Base-by-base conservation (phyloP, 2,888 invertebrate genomes). In the Caenorhabditis uteleia region DNA sequence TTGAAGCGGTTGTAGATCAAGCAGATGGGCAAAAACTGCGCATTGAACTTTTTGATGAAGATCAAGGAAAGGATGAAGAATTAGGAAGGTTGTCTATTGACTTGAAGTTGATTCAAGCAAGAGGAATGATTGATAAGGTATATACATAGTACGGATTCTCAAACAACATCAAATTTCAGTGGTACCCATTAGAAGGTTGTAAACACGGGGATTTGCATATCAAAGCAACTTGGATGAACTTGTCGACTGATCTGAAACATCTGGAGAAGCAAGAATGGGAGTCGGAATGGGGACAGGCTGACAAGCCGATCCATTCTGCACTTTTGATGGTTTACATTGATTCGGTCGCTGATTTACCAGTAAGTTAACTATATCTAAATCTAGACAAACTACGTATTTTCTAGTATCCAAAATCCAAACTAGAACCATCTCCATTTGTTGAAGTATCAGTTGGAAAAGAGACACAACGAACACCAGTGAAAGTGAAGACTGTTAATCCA, bases 201-300 rank as follows among this genome's bases (percentile, higher is more conserved):
- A 94, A 93, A 84, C 92, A 93, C 82, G 97, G 97, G 6, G 90
- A 93, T 87, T 88, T 98, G 0, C 93, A 95, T 83, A 85, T 97
- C 49, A 89, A 92, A 47, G 87, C 94, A 48, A 89, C 90, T 6
- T 98, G 97, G 97, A 88, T 94, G 74, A 88, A 89, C 53, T 87
- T 95, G 51, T 89, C 71, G 25, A 68, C 51, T n/a, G 61, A 79
- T 16, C 38, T 64, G 23, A 45, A 44, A 31, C 60, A 74, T 49
- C 43, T 75, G 33, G 67, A 74, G 34, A 61, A 68, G 36, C 66
- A 68, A 40, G 68, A 58, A 36, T 74, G 74, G 59, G 60, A 68
- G 40, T 53, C 68, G 7, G 78, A 79, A 40, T 79, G 78, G 78
- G 61, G 62, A 16, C 68, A 70, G 34, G 57, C 64, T 2, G 58